Percentiles rank a stretch among this genome's conserved stretches.
Conservation (phyloP, 1,140 invertebrate species). For the Eufriesea mexicana region DNA sequence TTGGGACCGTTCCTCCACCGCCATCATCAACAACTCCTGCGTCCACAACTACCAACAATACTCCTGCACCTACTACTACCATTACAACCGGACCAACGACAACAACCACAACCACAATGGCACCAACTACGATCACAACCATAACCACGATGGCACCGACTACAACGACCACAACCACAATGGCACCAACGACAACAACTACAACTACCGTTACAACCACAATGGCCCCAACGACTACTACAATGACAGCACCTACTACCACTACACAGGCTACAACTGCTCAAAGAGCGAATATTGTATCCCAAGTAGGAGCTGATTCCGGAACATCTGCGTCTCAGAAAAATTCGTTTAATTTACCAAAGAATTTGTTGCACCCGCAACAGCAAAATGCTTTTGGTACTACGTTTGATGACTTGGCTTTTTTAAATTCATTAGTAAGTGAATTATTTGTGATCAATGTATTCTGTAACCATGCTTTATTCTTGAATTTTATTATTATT, state of each 20-base stretch:
- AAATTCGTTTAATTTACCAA: neutral
- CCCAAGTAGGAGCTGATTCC: slow-evolving; percentile 7
- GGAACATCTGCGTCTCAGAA: slow-evolving; percentile 19
- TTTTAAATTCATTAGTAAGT: slow-evolving; percentile 79
- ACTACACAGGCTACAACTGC: slow-evolving; percentile 6
- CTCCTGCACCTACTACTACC: neutral
- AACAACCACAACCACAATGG: slow-evolving; percentile 24
- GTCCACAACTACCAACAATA: slow-evolving; percentile 22
- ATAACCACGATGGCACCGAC: slow-evolving; percentile 47
- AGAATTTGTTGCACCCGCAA: slow-evolving; percentile 44
- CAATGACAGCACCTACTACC: neutral
- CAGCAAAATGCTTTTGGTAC: slow-evolving; percentile 77
- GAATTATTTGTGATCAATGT: neutral
- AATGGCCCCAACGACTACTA: slow-evolving; percentile 41
- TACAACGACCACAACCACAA: slow-evolving; percentile 42
- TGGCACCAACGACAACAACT: slow-evolving; percentile 43
- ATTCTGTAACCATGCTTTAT: too few relatives aligned
- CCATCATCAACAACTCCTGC: slow-evolving; percentile 39
- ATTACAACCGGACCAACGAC: neutral
- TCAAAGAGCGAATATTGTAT: slow-evolving; percentile 37
- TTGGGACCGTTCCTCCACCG: neutral
- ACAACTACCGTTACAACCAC: slow-evolving; percentile 50
- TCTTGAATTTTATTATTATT: neutral
- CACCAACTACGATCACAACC: slow-evolving; percentile 30
- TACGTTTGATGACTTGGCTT: slow-evolving; percentile 77